Evolutionary conservation across 2,797 vertebrate species (phyloP), one percentile per base, ranked within the genome.

Genomic region (Rallus crepitans): DNA sequence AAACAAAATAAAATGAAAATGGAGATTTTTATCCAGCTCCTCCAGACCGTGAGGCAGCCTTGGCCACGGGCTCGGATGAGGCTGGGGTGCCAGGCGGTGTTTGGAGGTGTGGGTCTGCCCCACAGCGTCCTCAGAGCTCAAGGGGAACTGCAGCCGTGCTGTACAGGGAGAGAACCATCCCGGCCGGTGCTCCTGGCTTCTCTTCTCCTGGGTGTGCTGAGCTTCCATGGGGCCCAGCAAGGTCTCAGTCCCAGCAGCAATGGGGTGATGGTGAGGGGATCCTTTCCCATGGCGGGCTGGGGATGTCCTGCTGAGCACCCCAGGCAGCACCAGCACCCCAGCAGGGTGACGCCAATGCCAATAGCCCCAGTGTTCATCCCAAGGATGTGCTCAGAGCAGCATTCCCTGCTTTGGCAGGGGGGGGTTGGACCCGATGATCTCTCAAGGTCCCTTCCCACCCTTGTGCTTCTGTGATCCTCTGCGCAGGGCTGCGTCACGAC

Each of bases 161-260:
- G 64, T 12, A 2, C 8, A 3, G 28, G 55, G 56, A 60, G 19
- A 75, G 20, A 7, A 31, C 24, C 5, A 2, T 31, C 60, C 61
- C 2, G 0, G 37, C 4, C 0, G 2, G 12, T 0, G 3, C 9
- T 75, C 52, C 61, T 16, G 42, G 61, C 28, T 71, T 71, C 39
- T 11, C 53, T n/a, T 37, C 60, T 20, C 23, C n/a, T 30, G 3
- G 8, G 14, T 2, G 11, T 69, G n/a, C 25, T 55, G 39, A 13
- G 0, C 4, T 33, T 40, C 40, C 28, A 4, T 0, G 0, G 65
- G 63, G 48, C 78, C 61, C 48, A 37, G 3, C 1, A 0, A 14
- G 9, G 27, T 7, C 39, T 45, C 5, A 4, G 30, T n/a, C 17
- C 33, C 0, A 1, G 53, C 35, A 81, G 53, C 11, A 56, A 2